Base-by-base conservation (phyloP, 2,113 vertebrate genomes). In the Dromaius novaehollandiae region DNA sequence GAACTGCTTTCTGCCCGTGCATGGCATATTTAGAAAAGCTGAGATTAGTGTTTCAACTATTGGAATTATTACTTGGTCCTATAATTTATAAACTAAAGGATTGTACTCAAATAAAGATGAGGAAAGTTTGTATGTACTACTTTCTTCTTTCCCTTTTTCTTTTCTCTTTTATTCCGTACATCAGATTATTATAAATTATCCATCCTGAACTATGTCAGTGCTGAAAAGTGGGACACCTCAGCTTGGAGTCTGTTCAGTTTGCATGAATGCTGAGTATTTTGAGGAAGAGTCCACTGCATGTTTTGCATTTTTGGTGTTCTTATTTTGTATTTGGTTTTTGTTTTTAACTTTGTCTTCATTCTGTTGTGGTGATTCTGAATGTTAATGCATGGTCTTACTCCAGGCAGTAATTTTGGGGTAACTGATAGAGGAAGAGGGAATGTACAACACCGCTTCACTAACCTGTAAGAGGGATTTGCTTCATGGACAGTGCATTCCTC, bases 341-440 rank as follows among this genome's bases (percentile, higher is more conserved):
- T 17, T 38, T 66, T 80, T 66, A 38, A 6, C 53, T 78, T 66
- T 13, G 56, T 34, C 18, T 58, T 66, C 11, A 3, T 42, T 61
- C 71, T 91, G 46, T 80, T 71, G 36, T 79, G 38, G 19, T 90
- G 60, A 34, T 88, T 89, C 77, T 48, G 46, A 80, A 61, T 64
- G 77, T 79, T 94, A 69, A 80, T 82, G 89, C 53, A 75, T 60
- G 13, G 26, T 92, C 46, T 91, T 78, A 90, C n/a, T 1, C 10
- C 24, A 74, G 74, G 77, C 50, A 82, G 34, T 86, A 93, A 94
- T 91, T 97, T 93, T 82, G 90, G 89, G 76, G 61, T 94, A 93
- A 83, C 93, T 94, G 53, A 63, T 25, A 70, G 92, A 89, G 80
- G 61, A 28, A 34, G 34, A 58, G 13, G 30, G 51, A 89, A 50